Percentiles rank a stretch among this genome's conserved stretches.
phyloP scores from a whole-genome alignment of 1,140 invertebrate species.

The Drosophila ficusphila region DNA sequence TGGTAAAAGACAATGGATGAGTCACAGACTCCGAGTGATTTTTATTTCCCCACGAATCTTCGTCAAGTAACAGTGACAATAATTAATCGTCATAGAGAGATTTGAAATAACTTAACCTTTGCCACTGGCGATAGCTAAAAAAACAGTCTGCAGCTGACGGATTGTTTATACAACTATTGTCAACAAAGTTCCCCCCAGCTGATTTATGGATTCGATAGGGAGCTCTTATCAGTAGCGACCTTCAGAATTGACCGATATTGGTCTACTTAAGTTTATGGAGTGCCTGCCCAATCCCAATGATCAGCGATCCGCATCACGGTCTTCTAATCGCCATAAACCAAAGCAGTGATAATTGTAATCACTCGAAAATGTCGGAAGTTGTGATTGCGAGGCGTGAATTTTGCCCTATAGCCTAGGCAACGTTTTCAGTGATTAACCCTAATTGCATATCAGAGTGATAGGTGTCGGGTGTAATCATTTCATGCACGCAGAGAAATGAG shows the following conservation, averaged over 20 bases:
- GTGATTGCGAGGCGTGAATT: slow-evolving; percentile 42
- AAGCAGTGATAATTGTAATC: slow-evolving; percentile 19
- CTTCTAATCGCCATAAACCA: background rate
- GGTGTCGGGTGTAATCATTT: slow-evolving; percentile 11
- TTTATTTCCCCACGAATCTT: slow-evolving; percentile 4
- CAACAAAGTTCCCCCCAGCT: slow-evolving; percentile 24
- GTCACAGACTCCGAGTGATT: background rate
- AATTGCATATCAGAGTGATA: slow-evolving; percentile 41
- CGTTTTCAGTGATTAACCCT: slow-evolving; percentile 32
- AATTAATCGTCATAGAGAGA: background rate
- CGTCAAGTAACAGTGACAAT: background rate
- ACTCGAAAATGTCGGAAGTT: slow-evolving; percentile 25
- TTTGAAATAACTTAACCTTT: background rate
- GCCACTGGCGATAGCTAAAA: background rate
- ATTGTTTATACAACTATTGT: slow-evolving; percentile 31
- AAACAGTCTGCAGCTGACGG: background rate
- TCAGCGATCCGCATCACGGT: slow-evolving; percentile 14
- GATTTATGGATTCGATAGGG: slow-evolving; percentile 27
- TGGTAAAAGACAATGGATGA: background rate
- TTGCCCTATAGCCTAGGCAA: slow-evolving; percentile 22
- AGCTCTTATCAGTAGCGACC: slow-evolving; percentile 39
- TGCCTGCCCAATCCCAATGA: background rate
- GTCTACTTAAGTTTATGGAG: slow-evolving; percentile 3
- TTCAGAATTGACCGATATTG: slow-evolving; percentile 50
- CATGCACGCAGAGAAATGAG: slow-evolving; percentile 1